Evolutionary conservation across 2,113 vertebrate species (phyloP).

Genomic region (Lethenteron reissneri): DNA sequence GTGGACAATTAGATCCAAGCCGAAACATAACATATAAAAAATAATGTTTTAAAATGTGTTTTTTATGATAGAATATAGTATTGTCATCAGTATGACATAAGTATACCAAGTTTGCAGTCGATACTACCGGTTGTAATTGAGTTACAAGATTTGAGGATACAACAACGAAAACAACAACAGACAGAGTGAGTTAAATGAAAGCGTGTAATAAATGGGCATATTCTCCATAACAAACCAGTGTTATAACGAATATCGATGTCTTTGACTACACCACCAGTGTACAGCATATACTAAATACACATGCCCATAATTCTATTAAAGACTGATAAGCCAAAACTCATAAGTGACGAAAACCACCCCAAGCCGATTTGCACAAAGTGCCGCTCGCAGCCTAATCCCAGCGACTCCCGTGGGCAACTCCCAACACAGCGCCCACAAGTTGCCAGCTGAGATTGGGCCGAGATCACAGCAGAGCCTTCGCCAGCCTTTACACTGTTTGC

Average conservation of each 20-base stretch:
- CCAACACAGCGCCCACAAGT: conserved; percentile 70
- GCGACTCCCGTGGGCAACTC: conserved; percentile 70
- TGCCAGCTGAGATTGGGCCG: conserved; percentile 99
- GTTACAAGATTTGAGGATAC: too few species aligned
- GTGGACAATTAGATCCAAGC: too few species aligned
- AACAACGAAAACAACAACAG: too few species aligned
- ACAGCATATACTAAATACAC: neutral
- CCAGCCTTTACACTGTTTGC: too few species aligned
- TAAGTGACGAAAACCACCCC: conserved; percentile 21
- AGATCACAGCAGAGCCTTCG: conserved; percentile 12
- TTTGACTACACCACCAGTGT: neutral
- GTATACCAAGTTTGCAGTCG: too few species aligned
- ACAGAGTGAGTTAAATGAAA: too few species aligned
- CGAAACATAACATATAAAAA: too few species aligned
- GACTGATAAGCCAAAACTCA: conserved; percentile 7
- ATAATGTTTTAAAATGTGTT: too few species aligned
- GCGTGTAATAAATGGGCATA: conserved; percentile 1
- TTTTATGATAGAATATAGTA: too few species aligned
- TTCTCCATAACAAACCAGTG: conserved; percentile 6
- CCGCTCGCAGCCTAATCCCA: conserved; percentile 93
- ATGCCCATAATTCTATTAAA: neutral
- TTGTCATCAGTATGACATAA: too few species aligned
- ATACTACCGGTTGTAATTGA: too few species aligned
- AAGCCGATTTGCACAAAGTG: conserved; percentile 29
- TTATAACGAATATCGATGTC: neutral